Evolutionary conservation across 2,797 vertebrate species (phyloP).

Genomic region (Fistularia commersonii): DNA sequence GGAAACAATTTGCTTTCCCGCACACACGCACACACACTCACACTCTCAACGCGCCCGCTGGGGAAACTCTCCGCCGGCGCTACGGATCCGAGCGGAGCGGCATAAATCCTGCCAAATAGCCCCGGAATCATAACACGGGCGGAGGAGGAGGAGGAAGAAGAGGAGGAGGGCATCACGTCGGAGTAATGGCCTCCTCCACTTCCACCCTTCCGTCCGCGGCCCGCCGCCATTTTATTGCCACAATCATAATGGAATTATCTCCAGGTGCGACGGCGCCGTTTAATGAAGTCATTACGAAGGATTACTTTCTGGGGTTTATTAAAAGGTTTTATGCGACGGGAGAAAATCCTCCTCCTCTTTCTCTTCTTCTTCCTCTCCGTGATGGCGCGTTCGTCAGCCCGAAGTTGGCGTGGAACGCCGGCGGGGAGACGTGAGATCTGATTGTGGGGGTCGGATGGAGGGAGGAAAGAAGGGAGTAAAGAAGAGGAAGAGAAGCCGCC

Average conservation of each 20-base stretch:
- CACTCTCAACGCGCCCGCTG: too few relatives aligned
- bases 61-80: constrained; percentile 19
- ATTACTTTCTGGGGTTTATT: constrained; percentile 73
- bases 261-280: constrained; percentile 78
- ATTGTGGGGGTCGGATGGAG: constrained; percentile 69
- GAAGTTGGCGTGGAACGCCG: constrained; percentile 70
- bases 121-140: constrained; percentile 58
- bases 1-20: too few relatives aligned
- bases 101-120: constrained; percentile 64
- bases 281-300: constrained; percentile 79
- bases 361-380: constrained; percentile 51
- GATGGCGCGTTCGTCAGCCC: constrained; percentile 71
- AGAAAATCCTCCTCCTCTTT: constrained; percentile 11
- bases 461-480: not conserved
- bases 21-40: too few relatives aligned
- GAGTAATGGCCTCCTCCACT: constrained; percentile 75
- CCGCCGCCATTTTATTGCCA: constrained; percentile 78
- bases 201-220: constrained; percentile 65
- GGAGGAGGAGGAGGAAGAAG: too few relatives aligned
- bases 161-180: too few relatives aligned
- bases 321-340: constrained; percentile 61
- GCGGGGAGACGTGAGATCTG: constrained; percentile 73
- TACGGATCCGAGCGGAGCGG: constrained; percentile 35
- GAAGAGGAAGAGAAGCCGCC: constrained; percentile 17
- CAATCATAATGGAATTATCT: constrained; percentile 81